These are phyloP conservation scores for Ceratina japonica DNA, from an alignment of 1,140 invertebrate genomes.

Conservation along the genomic window DNA sequence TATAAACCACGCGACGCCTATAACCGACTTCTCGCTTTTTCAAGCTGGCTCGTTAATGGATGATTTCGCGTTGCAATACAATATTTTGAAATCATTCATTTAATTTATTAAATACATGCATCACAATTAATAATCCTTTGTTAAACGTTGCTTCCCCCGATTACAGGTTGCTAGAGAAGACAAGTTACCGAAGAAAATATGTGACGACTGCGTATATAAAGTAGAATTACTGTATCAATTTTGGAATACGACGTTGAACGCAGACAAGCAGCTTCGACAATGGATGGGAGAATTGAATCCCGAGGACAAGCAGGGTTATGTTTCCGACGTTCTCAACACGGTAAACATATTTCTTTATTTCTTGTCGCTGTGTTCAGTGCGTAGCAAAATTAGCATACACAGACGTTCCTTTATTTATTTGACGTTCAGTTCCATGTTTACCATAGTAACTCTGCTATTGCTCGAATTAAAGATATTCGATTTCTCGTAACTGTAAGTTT, in stretches of 20 bases:
- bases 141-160: conserved; percentile 26
- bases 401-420: conserved; percentile 43
- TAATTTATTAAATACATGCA: neutral
- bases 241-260: conserved; percentile 81
- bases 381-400: conserved; percentile 5
- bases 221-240: conserved; percentile 82
- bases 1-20: neutral
- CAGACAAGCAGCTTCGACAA: conserved; percentile 81
- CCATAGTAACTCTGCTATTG: conserved; percentile 50
- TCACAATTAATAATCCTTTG: neutral
- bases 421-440: conserved; percentile 57
- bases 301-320: conserved; percentile 76
- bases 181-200: conserved; percentile 83
- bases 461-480: conserved; percentile 33
- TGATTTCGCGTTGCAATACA: neutral
- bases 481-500: conserved; percentile 40
- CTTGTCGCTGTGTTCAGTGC: neutral
- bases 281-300: conserved; percentile 78
- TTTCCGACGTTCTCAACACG: conserved; percentile 69
- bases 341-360: conserved; percentile 61
- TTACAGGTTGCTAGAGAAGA: conserved; percentile 81
- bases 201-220: conserved; percentile 82
- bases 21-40: neutral
- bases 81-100: neutral
- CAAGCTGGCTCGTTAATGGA: neutral